Conservation (phyloP, 2,113 vertebrate species). For the Charina bottae region DNA sequence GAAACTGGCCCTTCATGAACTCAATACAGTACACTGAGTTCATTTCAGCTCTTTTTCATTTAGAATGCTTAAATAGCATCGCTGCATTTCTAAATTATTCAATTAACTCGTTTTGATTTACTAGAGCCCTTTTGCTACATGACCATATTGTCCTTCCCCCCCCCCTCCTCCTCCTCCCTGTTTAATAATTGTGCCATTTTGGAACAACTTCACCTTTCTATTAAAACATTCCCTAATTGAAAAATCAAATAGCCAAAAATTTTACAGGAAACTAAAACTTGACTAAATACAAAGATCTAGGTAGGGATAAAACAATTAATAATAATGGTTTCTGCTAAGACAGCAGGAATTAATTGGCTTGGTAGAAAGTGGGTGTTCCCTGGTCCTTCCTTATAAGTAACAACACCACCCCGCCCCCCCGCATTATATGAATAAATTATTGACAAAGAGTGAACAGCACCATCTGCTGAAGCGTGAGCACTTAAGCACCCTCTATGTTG, state of each 20-base stretch:
- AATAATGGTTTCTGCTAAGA: not conserved
- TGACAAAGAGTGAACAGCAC: conserved; percentile 61
- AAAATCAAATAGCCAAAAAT: not conserved
- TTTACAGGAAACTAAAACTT: not conserved
- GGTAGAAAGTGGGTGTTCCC: not conserved
- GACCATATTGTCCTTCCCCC: not conserved
- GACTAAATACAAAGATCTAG: not conserved
- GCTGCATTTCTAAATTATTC: not conserved
- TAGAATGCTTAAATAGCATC: not conserved
- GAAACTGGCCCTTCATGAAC: not conserved
- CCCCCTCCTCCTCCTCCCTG: too few species aligned
- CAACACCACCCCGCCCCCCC: not conserved
- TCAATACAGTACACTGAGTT: not conserved
- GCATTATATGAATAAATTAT: not conserved
- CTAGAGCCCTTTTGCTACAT: not conserved
- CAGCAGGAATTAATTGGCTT: not conserved
- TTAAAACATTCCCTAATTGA: not conserved
- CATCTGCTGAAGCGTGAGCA: conserved; percentile 60
- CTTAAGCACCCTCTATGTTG: conserved; percentile 33
- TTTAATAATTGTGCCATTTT: not conserved
- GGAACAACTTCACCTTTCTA: not conserved
- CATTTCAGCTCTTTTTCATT: not conserved
- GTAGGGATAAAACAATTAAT: not conserved
- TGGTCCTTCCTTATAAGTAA: not conserved
- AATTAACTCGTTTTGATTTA: not conserved